Evolutionary conservation across 2,888 invertebrate species (phyloP).

Genomic region (Chalcis sispes): DNA sequence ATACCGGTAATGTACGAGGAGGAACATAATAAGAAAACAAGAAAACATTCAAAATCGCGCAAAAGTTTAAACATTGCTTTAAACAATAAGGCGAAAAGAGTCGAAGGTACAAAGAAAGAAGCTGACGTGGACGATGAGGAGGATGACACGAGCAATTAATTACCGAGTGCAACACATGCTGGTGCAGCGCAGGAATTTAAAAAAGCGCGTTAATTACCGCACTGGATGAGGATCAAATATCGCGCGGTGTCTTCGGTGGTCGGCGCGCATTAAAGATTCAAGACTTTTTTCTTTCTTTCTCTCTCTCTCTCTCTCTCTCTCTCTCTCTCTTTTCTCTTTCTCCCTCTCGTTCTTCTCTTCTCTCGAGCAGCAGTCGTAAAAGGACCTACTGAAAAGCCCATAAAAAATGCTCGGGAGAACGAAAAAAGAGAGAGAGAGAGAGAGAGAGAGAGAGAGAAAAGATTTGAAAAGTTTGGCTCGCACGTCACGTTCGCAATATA

Average conservation of each 20-base stretch:
- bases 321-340: not conserved
- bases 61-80: too few relatives aligned
- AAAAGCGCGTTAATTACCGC: conserved; percentile 47
- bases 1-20: too few relatives aligned
- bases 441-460: conserved; percentile 37
- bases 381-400: conserved; percentile 44
- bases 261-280: conserved; percentile 39
- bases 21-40: too few relatives aligned
- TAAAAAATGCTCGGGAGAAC: conserved; percentile 24
- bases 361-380: conserved; percentile 22
- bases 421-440: conserved; percentile 3
- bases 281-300: not conserved
- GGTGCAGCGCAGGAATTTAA: conserved; percentile 58
- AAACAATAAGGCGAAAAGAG: too few relatives aligned
- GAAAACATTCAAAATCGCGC: too few relatives aligned
- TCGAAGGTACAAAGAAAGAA: too few relatives aligned
- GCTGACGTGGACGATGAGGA: too few relatives aligned
- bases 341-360: not conserved
- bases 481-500: conserved; percentile 41
- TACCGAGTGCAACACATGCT: conserved; percentile 28
- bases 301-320: not conserved
- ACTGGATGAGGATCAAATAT: conserved; percentile 48
- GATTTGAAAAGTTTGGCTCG: conserved; percentile 45
- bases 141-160: conserved; percentile 35
- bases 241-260: conserved; percentile 17